Conservation (phyloP, 2,888 invertebrate genomes). For the Ernsta delagoae region DNA sequence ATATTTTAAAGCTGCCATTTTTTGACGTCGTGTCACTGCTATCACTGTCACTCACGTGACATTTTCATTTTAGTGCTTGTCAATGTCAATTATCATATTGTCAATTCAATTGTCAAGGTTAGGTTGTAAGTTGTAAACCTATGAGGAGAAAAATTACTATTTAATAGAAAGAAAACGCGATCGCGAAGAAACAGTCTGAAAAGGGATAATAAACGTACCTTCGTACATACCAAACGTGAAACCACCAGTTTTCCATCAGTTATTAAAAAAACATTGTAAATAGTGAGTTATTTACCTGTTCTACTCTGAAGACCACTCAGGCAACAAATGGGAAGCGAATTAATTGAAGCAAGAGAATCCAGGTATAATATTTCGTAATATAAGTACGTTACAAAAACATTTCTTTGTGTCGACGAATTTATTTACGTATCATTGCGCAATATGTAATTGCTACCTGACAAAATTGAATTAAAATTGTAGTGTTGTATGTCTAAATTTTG, state of each 20-base stretch:
- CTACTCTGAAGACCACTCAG: not conserved
- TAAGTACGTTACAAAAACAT: constrained; percentile 51
- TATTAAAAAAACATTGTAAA: not conserved
- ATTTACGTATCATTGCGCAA: constrained; percentile 17
- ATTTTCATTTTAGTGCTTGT: no score
- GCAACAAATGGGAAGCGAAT: constrained; percentile 76
- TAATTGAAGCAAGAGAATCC: constrained; percentile 66
- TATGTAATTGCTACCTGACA: not conserved
- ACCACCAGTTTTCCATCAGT: not conserved
- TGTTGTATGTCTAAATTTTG: no score
- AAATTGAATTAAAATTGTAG: no score
- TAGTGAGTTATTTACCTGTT: constrained; percentile 6
- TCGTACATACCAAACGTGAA: not conserved
- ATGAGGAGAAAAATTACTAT: not conserved
- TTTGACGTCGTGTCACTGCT: no score
- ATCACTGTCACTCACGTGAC: no score
- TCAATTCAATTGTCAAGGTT: not conserved
- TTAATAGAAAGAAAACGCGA: not conserved
- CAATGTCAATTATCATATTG: not conserved
- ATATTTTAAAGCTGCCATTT: no score
- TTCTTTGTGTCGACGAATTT: constrained; percentile 48
- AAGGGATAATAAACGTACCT: not conserved
- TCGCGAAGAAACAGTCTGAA: not conserved
- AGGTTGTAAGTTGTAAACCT: no score
- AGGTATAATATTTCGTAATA: constrained; percentile 55